Evolutionary conservation across 2,797 vertebrate species (phyloP), one percentile per base, ranked within the genome.

Genomic region (Chaenodraco wilsoni): DNA sequence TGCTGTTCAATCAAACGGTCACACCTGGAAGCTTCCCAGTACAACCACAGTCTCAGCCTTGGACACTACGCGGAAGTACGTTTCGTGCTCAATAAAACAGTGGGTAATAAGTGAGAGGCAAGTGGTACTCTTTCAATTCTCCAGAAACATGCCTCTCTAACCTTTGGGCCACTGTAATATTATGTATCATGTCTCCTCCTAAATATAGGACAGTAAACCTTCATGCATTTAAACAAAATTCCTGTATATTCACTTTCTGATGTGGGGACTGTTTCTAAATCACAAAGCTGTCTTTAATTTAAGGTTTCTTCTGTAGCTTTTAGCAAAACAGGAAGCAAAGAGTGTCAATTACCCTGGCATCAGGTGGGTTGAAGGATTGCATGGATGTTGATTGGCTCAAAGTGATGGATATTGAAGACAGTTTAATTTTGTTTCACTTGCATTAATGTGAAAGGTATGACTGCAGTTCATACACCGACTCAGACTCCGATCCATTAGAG

Each of bases 361-460:
- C 51, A 31, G 60, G 58, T 77, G 64, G 68, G 66, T 45, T 61
- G 61, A 81, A 65, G 65, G 72, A 58, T 65, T 15, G 15, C 0
- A 5, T 43, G 48, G 64, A 46, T 62, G 57, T 41, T 78, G 79
- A 82, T 76, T 70, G 65, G 19, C 66, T 74, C 56, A 67, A 63
- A 76, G 72, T 82, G 73, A 84, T 58, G 60, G 74, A 82, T 78
- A 56, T 56, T 57, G 45, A 23, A 69, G 76, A 79, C 81, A 67
- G 44, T 74, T 67, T 68, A n/a, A 58, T 69, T 78, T 82, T 68
- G 69, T 66, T 86, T 81, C 67, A 69, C 69, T 51, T 54, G 71
- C 71, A 50, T 70, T 82, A 80, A 83, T 81, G 60, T 69, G 52
- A 80, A 77, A 77, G 62, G 50, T 63, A 63, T 52, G 70, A 75